Base-by-base conservation (phyloP, 2,113 vertebrate species). In the Pygoscelis antarcticus region DNA sequence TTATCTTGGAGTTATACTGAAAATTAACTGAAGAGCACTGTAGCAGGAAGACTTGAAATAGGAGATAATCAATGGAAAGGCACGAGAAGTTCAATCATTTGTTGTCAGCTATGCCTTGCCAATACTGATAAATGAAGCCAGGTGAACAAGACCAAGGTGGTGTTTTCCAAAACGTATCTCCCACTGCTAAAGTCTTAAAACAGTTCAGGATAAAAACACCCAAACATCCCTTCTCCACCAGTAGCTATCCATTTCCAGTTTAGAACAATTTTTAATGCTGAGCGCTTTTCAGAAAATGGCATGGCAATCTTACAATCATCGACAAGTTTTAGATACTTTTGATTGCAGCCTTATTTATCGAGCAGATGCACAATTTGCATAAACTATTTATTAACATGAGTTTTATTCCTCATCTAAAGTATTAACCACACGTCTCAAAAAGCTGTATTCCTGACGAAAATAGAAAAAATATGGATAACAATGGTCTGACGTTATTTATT, bases 401-500 rank as follows among this genome's bases (percentile, higher is more conserved):
- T 46, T 87, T 58, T 58, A 23, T 34, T 36, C 42, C 47, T 77
- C 44, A 42, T 32, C 44, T 69, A 15, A 82, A 72, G 29, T 12
- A 57, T 20, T 25, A 66, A 47, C 32, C n/a, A 65, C 7, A 3
- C 6, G 6, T 29, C 38, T 91, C 68, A 34, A 36, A 83, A 62
- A 46, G 47, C 87, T 80, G 38, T 27, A 21, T 58, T 92, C 51
- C 47, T 61, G 34, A 87, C 64, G 55, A 51, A 69, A 76, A 20
- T 12, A 23, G 32, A 10, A 77, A 60, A 80, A 58, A 20, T 3
- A 29, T 0, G 1, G 40, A 2, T 54, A n/a, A 8, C 23, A 52
- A 27, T 7, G 14, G 51, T 30, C 29, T 80, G 84, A 4, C n/a
- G 17, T 55, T 26, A 54, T 32, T 93, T 87, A 71, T n/a, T 89